Evolutionary conservation across 2,113 vertebrate species (phyloP).

Genomic region (Pelodiscus sinensis): DNA sequence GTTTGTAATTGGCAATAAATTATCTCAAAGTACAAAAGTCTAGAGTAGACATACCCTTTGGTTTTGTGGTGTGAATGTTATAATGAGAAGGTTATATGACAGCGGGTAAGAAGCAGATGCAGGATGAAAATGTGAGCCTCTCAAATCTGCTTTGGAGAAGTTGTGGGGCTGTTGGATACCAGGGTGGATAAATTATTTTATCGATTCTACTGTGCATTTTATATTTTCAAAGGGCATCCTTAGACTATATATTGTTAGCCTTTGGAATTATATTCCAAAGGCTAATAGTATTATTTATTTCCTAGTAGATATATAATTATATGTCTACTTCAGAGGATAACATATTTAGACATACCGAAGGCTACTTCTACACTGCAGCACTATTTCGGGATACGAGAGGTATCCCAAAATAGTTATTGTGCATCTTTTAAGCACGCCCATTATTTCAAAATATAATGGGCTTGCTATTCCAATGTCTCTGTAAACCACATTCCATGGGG

Average conservation of each 20-base stretch:
- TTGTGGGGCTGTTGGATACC: conserved; percentile 48
- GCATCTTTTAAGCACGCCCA: no score
- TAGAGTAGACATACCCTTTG: not conserved
- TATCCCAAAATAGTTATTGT: no score
- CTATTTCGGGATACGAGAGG: no score
- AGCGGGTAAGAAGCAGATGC: not conserved
- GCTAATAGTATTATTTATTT: no score
- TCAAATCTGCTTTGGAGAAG: not conserved
- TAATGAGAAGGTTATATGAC: not conserved
- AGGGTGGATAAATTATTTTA: conserved; percentile 41
- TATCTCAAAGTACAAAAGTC: not conserved
- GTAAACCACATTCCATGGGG: no score
- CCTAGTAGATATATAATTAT: conserved; percentile 33
- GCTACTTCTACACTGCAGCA: no score
- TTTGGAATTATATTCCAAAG: no score
- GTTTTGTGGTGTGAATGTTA: not conserved
- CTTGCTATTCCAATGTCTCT: no score
- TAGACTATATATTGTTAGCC: no score
- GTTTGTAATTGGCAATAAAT: not conserved
- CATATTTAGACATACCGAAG: not conserved
- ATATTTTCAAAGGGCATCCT: conserved; percentile 57
- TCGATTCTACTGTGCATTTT: conserved; percentile 32
- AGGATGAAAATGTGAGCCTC: not conserved
- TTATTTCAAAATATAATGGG: no score
- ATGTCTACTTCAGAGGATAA: not conserved